Evolutionary conservation across 2,888 invertebrate genomes (phyloP).

Genomic region (Orthosia gracilis): DNA sequence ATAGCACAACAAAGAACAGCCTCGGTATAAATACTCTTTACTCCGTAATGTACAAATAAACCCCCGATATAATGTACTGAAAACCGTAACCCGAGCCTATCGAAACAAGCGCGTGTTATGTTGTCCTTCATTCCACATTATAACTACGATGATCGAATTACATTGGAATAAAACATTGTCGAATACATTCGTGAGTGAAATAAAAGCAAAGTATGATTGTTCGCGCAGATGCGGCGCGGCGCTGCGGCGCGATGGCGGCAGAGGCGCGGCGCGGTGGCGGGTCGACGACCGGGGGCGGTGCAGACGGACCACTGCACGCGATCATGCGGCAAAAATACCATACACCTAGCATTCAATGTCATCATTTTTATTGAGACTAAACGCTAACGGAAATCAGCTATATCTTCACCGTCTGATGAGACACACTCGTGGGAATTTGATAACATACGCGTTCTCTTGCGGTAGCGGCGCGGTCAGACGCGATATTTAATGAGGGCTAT

Average conservation of each 20-base stretch:
- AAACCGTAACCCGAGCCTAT: slow-evolving; percentile 46
- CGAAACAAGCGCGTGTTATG: slow-evolving; percentile 37
- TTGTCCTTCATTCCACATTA: slow-evolving; percentile 44
- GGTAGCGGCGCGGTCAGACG: neutral
- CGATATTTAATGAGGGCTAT: slow-evolving; percentile 22
- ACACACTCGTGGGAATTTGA: slow-evolving; percentile 41
- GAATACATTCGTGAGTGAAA: slow-evolving; percentile 51
- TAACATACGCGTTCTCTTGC: slow-evolving; percentile 10
- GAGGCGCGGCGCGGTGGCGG: slow-evolving; percentile 55
- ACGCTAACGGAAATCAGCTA: slow-evolving; percentile 30
- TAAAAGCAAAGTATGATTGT: slow-evolving; percentile 68
- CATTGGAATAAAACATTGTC: slow-evolving; percentile 52
- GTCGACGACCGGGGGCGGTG: slow-evolving; percentile 67
- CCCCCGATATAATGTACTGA: slow-evolving; percentile 10
- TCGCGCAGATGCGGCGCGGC: slow-evolving; percentile 62
- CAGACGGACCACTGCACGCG: slow-evolving; percentile 74
- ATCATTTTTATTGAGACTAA: slow-evolving; percentile 46
- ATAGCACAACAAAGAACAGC: slow-evolving; percentile 5
- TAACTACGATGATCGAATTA: slow-evolving; percentile 50
- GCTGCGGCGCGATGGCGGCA: slow-evolving; percentile 53
- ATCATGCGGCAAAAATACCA: slow-evolving; percentile 61
- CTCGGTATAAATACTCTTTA: slow-evolving; percentile 17
- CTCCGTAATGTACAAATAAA: slow-evolving; percentile 23
- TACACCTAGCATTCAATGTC: slow-evolving; percentile 51
- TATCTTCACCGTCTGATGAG: neutral